These are phyloP conservation scores for Mercenaria mercenaria DNA, from an alignment of 1,140 invertebrate species.

Conservation along the genomic window DNA sequence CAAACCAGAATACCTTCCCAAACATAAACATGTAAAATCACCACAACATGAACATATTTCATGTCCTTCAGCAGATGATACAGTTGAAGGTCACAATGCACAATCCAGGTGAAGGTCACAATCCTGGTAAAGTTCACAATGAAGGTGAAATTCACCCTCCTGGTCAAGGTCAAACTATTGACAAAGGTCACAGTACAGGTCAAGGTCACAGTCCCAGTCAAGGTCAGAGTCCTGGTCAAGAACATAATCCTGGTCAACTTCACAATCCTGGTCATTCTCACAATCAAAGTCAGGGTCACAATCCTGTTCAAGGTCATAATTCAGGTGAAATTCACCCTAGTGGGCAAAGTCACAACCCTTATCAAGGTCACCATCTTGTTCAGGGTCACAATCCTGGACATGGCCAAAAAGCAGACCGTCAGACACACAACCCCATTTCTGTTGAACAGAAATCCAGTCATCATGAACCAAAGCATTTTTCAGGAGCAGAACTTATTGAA, in stretches of 20 bases:
- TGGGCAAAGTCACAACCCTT: no score
- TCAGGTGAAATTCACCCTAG: not conserved
- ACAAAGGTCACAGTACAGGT: no score
- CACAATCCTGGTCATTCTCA: no score
- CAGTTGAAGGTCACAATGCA: not conserved
- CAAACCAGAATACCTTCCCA: slow-evolving; percentile 62
- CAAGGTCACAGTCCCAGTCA: no score
- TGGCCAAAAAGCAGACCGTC: not conserved
- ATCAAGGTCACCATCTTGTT: not conserved
- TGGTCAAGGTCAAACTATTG: not conserved
- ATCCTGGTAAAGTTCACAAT: not conserved
- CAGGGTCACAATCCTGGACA: not conserved
- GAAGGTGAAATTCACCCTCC: not conserved
- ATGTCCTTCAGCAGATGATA: not conserved
- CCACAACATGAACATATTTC: slow-evolving; percentile 4
- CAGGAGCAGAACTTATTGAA: slow-evolving; percentile 49
- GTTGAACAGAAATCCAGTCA: slow-evolving; percentile 15
- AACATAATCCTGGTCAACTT: not conserved
- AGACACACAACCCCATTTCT: not conserved
- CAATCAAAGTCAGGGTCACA: not conserved
- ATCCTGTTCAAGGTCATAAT: not conserved
- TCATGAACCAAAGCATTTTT: slow-evolving; percentile 37
- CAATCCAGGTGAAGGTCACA: slow-evolving; percentile 14
- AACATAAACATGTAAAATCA: slow-evolving; percentile 38
- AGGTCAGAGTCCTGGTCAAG: not conserved